phyloP scores from a whole-genome alignment of 2,888 invertebrate genomes.

The Volucella inanis region DNA sequence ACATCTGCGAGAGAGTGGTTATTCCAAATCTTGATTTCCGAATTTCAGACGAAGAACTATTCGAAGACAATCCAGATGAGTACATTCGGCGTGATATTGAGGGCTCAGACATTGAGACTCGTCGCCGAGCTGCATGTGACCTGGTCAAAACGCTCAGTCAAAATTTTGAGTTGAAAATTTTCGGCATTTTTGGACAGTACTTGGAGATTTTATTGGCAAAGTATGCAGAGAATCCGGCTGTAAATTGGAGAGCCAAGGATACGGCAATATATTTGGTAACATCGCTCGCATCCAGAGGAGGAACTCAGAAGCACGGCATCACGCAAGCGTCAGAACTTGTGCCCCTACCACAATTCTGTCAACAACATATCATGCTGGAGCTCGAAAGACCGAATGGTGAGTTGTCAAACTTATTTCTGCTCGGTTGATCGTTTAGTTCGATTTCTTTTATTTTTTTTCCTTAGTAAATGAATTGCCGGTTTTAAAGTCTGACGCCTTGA shows the following conservation, averaged over 20 bases:
- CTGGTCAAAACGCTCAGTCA: conserved; percentile 95
- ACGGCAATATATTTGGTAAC: conserved; percentile 98
- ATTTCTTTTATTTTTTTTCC: conserved; percentile 76
- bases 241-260: conserved; percentile 97
- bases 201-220: conserved; percentile 86
- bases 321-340: conserved; percentile 96
- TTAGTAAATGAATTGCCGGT: conserved; percentile 94
- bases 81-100: conserved; percentile 98
- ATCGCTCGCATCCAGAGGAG: conserved; percentile 94
- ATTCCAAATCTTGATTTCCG: conserved; percentile 99
- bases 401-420: conserved; percentile 46
- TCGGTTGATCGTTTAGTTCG: too few species aligned
- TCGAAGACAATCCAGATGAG: conserved; percentile 99
- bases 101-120: conserved; percentile 98
- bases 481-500: conserved; percentile 97
- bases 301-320: conserved; percentile 94
- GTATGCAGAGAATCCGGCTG: conserved; percentile 89
- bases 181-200: conserved; percentile 94
- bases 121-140: conserved; percentile 98
- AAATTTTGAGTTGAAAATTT: conserved; percentile 94
- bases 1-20: conserved; percentile 98
- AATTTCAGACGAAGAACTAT: conserved; percentile 96
- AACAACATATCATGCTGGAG: conserved; percentile 93
- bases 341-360: conserved; percentile 94
- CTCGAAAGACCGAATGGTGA: conserved; percentile 89